Conservation (phyloP, 2,113 vertebrate species). For the Nipponia nippon region DNA sequence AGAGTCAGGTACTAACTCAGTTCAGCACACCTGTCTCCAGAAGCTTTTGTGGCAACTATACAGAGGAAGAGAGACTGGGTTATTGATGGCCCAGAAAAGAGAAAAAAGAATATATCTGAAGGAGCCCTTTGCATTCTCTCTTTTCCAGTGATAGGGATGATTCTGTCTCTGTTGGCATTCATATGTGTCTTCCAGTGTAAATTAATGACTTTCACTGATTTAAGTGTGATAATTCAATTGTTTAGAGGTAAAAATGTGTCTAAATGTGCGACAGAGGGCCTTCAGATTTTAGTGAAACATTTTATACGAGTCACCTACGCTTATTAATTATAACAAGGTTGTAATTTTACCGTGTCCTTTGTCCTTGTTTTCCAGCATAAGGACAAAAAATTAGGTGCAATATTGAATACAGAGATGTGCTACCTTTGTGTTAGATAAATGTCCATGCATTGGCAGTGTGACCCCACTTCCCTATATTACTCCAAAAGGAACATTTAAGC, state of each 20-base stretch:
- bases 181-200: neutral
- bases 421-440: neutral
- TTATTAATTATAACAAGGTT: neutral
- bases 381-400: neutral
- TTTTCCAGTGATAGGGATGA: neutral
- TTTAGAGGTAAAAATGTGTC: neutral
- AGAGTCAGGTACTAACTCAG: neutral
- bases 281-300: neutral
- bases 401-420: neutral
- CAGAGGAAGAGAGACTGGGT: neutral
- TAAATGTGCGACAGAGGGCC: neutral
- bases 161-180: neutral
- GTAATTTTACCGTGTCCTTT: neutral
- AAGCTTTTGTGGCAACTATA: neutral
- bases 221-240: neutral
- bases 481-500: neutral
- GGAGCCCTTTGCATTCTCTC: neutral
- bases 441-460: rapidly evolving
- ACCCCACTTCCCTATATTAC: neutral
- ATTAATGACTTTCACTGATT: neutral
- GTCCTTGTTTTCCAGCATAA: neutral
- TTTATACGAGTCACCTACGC: neutral
- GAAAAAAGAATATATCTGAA: neutral
- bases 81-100: neutral
- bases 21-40: neutral